Evolutionary conservation across 2,113 vertebrate genomes (phyloP).

Genomic region (Hippocampus zosterae): DNA sequence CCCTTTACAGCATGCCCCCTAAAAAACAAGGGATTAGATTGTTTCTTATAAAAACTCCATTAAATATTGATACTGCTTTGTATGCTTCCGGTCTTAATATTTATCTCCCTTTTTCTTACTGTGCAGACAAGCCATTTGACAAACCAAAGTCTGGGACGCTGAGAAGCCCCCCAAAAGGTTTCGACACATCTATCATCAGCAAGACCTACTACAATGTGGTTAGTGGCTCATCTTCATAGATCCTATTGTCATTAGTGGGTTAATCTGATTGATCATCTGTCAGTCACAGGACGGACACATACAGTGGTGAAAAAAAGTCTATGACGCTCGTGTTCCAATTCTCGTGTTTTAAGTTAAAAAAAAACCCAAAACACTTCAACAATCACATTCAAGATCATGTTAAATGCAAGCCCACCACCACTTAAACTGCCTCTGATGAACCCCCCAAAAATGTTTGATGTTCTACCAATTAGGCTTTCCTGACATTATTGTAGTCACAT

Average conservation of each 20-base stretch:
- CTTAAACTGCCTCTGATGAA: background rate
- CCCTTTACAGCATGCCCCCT: background rate
- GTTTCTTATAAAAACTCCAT: background rate
- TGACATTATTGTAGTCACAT: background rate
- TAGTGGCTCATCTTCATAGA: slow-evolving; percentile 50
- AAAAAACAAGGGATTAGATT: background rate
- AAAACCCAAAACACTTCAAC: too few relatives aligned
- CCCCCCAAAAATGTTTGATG: background rate
- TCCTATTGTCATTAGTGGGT: background rate
- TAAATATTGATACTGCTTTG: background rate
- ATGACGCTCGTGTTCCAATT: background rate
- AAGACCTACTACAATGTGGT: slow-evolving; percentile 99
- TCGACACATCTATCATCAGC: slow-evolving; percentile 86
- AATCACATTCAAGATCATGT: background rate
- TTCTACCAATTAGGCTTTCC: background rate
- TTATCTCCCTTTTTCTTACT: background rate
- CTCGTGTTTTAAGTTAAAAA: background rate
- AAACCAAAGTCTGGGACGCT: slow-evolving; percentile 81
- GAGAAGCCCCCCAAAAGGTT: slow-evolving; percentile 90
- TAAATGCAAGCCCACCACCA: background rate
- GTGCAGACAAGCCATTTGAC: slow-evolving; percentile 82
- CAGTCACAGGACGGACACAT: background rate
- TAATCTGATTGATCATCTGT: background rate
- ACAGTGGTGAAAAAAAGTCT: background rate
- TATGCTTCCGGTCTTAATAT: background rate